Conservation (phyloP, 1,140 invertebrate genomes). For the Andrena cerasifolii region DNA sequence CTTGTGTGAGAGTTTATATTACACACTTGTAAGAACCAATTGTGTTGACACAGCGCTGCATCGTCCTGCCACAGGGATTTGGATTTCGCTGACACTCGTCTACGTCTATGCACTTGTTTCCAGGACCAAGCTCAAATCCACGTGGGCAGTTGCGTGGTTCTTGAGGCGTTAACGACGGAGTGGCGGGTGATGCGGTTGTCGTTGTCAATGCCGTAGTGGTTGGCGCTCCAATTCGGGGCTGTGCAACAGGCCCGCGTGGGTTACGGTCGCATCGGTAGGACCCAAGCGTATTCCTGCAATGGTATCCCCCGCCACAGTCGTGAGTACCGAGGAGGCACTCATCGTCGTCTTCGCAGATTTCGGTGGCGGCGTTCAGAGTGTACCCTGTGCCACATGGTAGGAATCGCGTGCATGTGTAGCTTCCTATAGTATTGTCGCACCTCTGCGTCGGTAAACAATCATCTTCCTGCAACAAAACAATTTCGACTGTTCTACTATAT, state of each 20-base stretch:
- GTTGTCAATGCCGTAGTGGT: constrained; percentile 25
- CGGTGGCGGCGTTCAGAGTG: constrained; percentile 93
- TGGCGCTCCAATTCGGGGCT: constrained; percentile 6
- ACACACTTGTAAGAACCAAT: constrained; percentile 81
- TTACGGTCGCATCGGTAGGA: constrained; percentile 89
- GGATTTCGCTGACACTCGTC: constrained; percentile 82
- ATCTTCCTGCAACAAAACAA: constrained; percentile 73
- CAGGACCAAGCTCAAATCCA: constrained; percentile 70
- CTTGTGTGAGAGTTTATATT: no score
- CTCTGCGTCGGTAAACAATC: constrained; percentile 87
- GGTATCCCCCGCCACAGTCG: constrained; percentile 90
- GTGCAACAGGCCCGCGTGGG: constrained; percentile 42
- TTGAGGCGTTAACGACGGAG: not conserved
- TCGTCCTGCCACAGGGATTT: constrained; percentile 64
- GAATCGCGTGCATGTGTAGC: constrained; percentile 91
- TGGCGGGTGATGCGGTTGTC: constrained; percentile 34
- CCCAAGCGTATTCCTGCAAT: constrained; percentile 93
- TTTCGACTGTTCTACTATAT: not conserved
- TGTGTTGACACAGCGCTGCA: constrained; percentile 83
- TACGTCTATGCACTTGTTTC: constrained; percentile 80
- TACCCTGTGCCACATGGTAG: constrained; percentile 98
- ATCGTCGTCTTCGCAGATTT: constrained; percentile 96
- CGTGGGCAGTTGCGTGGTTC: constrained; percentile 61
- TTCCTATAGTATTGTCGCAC: constrained; percentile 95
- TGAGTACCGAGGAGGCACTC: constrained; percentile 93